Conservation (phyloP, 1,140 invertebrate genomes). For the Drosophila rufa region DNA sequence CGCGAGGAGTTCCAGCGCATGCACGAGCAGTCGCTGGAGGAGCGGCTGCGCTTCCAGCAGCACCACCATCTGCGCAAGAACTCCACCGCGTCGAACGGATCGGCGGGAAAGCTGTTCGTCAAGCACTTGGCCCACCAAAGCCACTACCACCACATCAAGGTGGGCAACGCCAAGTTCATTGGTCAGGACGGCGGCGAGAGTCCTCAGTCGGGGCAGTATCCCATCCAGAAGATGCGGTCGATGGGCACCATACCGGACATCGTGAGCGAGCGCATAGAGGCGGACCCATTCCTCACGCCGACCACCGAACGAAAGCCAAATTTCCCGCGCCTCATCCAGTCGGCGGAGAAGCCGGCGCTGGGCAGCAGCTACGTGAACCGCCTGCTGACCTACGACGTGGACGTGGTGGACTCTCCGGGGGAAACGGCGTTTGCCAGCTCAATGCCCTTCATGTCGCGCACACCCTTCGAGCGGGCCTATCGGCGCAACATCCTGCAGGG, state of each 20-base stretch:
- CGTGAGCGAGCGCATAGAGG: conserved; percentile 71
- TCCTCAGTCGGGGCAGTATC: conserved; percentile 63
- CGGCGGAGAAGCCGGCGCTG: conserved; percentile 64
- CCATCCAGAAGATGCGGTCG: conserved; percentile 84
- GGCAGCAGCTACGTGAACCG: conserved; percentile 58
- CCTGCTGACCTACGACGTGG: conserved; percentile 71
- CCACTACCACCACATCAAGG: conserved; percentile 55
- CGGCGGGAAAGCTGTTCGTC: conserved; percentile 67
- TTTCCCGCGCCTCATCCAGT: conserved; percentile 68
- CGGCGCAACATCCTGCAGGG: conserved; percentile 67
- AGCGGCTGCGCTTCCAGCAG: conserved; percentile 66
- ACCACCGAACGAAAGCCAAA: conserved; percentile 66
- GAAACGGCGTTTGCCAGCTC: conserved; percentile 35
- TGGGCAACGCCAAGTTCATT: conserved; percentile 84
- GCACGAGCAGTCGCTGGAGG: conserved; percentile 64
- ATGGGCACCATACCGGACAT: conserved; percentile 84
- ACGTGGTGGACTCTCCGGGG: conserved; percentile 69
- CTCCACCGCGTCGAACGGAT: conserved; percentile 69
- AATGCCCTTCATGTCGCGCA: conserved; percentile 73
- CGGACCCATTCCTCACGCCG: conserved; percentile 82
- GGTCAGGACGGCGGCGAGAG: conserved; percentile 72
- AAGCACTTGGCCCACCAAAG: conserved; percentile 61
- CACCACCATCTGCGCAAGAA: conserved; percentile 64
- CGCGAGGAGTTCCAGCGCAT: conserved; percentile 76
- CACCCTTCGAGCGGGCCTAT: conserved; percentile 82